Percentiles rank a stretch among this genome's conserved stretches.
phyloP scores from a whole-genome alignment of 1,140 invertebrate species.

The Cherax destructor region DNA sequence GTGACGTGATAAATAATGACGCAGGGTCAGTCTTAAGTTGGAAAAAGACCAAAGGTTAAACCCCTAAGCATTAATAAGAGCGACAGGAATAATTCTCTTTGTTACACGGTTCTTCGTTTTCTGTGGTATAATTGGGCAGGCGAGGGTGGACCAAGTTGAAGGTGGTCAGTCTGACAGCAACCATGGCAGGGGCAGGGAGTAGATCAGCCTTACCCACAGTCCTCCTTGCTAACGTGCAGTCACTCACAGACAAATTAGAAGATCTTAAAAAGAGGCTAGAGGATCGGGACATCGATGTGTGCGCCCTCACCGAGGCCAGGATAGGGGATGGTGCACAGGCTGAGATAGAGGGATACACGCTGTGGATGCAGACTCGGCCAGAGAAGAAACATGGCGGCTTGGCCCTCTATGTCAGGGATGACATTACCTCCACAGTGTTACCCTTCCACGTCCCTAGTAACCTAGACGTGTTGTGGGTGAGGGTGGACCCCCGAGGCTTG shows the following conservation, averaged over 20 bases:
- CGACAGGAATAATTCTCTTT: background rate
- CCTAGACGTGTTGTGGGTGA: slow-evolving; percentile 30
- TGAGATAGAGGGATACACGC: slow-evolving; percentile 20
- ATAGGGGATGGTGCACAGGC: background rate
- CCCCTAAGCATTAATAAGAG: background rate
- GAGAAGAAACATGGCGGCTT: background rate
- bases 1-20: too few relatives aligned
- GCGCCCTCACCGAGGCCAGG: slow-evolving; percentile 34
- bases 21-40: background rate
- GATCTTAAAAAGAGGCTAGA: slow-evolving; percentile 34
- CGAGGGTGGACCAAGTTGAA: background rate
- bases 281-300: slow-evolving; percentile 26
- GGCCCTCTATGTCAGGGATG: slow-evolving; percentile 44
- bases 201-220: slow-evolving; percentile 11
- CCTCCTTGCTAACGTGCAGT: slow-evolving; percentile 28
- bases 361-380: background rate
- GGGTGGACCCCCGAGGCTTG: slow-evolving; percentile 18
- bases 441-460: slow-evolving; percentile 12
- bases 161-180: slow-evolving; percentile 12
- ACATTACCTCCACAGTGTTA: slow-evolving; percentile 29
- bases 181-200: slow-evolving; percentile 29
- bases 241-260: background rate
- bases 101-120: background rate
- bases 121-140: background rate
- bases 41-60: background rate